phyloP scores from a whole-genome alignment of 2,797 vertebrate genomes.

The Typhlichthys subterraneus region DNA sequence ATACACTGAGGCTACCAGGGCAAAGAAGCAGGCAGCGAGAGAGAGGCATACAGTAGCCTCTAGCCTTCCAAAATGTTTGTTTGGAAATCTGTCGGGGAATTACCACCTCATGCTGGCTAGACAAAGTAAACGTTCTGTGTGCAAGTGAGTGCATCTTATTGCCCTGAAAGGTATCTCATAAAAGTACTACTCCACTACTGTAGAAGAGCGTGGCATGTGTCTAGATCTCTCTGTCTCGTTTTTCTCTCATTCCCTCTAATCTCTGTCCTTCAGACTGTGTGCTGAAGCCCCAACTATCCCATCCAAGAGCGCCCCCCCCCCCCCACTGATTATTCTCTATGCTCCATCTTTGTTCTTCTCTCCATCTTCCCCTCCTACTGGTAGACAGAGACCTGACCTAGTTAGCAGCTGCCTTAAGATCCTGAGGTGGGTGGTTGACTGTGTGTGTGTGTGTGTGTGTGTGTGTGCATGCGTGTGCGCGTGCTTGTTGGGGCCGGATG shows the following conservation, averaged over 20 bases:
- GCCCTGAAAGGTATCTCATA: too few species aligned
- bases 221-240: neutral
- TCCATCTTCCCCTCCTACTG: slow-evolving; percentile 26
- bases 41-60: too few species aligned
- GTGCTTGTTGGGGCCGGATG: slow-evolving; percentile 47
- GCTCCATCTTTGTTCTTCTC: slow-evolving; percentile 43
- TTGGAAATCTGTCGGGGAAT: too few species aligned
- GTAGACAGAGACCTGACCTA: slow-evolving; percentile 67
- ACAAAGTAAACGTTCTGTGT: too few species aligned
- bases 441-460: neutral
- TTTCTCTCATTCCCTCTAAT: neutral
- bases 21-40: too few species aligned
- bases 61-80: too few species aligned
- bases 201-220: too few species aligned
- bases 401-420: slow-evolving; percentile 64
- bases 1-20: too few species aligned
- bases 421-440: slow-evolving; percentile 18
- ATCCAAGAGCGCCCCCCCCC: slow-evolving; percentile 46
- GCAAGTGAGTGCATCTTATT: too few species aligned
- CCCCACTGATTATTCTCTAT: slow-evolving; percentile 65
- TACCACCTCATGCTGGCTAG: too few species aligned
- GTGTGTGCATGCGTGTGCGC: slow-evolving; percentile 9
- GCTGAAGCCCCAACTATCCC: slow-evolving; percentile 51
- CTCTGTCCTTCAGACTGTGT: slow-evolving; percentile 8
- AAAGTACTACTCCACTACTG: too few species aligned